These are phyloP conservation scores for Tretioscincus oriximinensis DNA, from an alignment of 2,113 vertebrate genomes.

Conservation along the genomic window DNA sequence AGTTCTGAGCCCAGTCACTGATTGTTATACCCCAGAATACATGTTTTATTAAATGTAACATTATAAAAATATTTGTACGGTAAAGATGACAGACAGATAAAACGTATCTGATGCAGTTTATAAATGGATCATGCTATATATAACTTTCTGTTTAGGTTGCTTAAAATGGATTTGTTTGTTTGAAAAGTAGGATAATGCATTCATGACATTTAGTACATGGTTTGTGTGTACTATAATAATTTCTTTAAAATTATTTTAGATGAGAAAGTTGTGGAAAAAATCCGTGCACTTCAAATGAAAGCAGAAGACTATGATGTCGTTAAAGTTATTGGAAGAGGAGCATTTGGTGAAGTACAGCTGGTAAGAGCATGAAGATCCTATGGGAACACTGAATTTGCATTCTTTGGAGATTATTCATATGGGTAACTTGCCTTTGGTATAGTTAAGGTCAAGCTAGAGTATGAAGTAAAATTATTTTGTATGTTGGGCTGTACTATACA, in stretches of 20 bases:
- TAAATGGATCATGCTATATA: background rate
- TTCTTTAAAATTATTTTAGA: constrained; percentile 74
- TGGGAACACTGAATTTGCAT: background rate
- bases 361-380: constrained; percentile 74
- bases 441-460: background rate
- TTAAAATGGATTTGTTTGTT: constrained; percentile 21
- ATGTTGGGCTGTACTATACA: background rate
- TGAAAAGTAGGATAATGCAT: constrained; percentile 19
- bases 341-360: constrained; percentile 97
- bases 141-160: background rate
- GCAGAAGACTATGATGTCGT: constrained; percentile 98
- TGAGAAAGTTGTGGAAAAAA: constrained; percentile 88
- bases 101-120: background rate
- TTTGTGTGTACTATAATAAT: background rate
- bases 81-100: background rate
- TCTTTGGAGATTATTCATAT: background rate
- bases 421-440: background rate
- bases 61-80: no score
- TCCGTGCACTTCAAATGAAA: constrained; percentile 93
- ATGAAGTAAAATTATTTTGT: background rate
- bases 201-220: background rate
- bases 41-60: no score
- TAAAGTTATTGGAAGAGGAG: constrained; percentile 97
- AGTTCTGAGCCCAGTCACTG: no score
- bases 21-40: no score